These are phyloP conservation scores for Pachycephala philippinensis DNA, from an alignment of 2,113 vertebrate genomes.

Conservation along the genomic window DNA sequence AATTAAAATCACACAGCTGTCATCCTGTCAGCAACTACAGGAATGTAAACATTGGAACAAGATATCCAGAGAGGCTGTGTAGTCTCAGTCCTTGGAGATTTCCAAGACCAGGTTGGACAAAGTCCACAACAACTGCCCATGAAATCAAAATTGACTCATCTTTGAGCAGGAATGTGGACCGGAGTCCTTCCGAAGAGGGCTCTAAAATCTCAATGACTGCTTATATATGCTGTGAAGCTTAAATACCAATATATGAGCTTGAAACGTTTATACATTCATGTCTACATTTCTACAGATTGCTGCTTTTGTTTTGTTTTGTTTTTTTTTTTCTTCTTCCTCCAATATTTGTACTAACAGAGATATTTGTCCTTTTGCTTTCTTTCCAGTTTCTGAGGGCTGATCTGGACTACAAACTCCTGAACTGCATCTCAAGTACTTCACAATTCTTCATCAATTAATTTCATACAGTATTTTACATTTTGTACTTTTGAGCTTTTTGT, in stretches of 20 bases:
- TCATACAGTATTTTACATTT: neutral
- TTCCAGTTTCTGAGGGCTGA: neutral
- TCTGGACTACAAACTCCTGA: neutral
- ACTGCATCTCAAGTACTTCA: neutral
- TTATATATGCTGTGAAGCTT: neutral
- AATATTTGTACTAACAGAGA: neutral
- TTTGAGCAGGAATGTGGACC: neutral
- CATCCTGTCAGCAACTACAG: neutral
- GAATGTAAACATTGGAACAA: neutral
- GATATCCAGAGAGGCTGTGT: neutral
- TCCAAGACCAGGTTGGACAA: neutral
- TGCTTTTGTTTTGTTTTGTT: neutral
- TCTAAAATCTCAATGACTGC: neutral
- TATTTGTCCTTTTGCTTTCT: neutral
- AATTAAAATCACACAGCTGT: neutral
- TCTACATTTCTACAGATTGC: neutral
- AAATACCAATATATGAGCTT: neutral
- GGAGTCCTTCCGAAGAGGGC: fast-evolving
- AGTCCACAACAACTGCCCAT: neutral
- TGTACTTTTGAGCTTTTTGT: neutral
- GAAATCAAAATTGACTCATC: neutral
- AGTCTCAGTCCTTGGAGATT: neutral
- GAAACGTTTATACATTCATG: neutral
- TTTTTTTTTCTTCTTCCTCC: too few relatives aligned
- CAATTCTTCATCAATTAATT: neutral